phyloP scores from a whole-genome alignment of 2,797 vertebrate genomes.

The Gymnoscopelus braueri region DNA sequence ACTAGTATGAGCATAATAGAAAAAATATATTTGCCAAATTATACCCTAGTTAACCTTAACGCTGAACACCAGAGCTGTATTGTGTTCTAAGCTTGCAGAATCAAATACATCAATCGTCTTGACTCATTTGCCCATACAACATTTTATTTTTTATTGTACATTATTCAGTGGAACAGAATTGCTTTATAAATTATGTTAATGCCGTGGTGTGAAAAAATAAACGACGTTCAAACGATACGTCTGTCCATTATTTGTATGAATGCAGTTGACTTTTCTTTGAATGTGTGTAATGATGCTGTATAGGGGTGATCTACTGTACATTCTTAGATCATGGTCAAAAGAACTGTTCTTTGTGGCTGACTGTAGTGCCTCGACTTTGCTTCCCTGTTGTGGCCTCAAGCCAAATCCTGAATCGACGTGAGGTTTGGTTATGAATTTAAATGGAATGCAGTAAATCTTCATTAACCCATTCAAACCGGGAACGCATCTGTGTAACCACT shows the following conservation, averaged over 20 bases:
- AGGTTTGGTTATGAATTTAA: constrained; percentile 33
- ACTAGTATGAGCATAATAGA: too few relatives aligned
- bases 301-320: too few relatives aligned
- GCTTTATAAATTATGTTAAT: constrained; percentile 17
- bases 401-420: neutral
- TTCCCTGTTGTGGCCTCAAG: neutral
- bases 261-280: neutral
- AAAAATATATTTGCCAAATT: too few relatives aligned
- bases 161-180: neutral
- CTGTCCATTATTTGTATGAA: neutral
- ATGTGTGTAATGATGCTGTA: neutral
- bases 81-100: too few relatives aligned
- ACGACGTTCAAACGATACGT: neutral
- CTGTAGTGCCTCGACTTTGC: neutral
- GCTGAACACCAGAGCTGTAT: too few relatives aligned
- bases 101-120: too few relatives aligned
- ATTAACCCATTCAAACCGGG: too few relatives aligned
- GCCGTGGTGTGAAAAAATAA: constrained; percentile 52
- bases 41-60: too few relatives aligned
- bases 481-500: too few relatives aligned
- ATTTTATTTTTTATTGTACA: constrained; percentile 32
- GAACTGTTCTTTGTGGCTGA: neutral
- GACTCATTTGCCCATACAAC: neutral
- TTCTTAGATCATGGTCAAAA: neutral
- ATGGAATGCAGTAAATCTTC: constrained; percentile 44